Base-by-base conservation (phyloP, 2,797 vertebrate genomes). In the Gorsachius magnificus region DNA sequence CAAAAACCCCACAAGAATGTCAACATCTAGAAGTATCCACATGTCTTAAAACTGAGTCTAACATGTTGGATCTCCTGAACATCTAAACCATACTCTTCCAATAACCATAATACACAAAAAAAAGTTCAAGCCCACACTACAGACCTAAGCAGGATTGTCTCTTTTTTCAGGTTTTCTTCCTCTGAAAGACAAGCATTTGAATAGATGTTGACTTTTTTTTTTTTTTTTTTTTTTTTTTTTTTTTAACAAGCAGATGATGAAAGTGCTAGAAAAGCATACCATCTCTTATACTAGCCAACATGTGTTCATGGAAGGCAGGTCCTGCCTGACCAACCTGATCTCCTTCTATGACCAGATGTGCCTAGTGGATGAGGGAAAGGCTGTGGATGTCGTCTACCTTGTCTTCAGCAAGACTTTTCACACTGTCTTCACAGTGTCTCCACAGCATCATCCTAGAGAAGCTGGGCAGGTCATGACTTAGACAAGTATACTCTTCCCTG, bases 51-150 rank as follows among this genome's bases (percentile, higher is more conserved):
- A 58, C 36, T 45, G 24, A 57, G 43, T 57, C 36, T 20, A 64
- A 38, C 6, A 22, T 14, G 20, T 45, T 8, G 2, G 16, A 63
- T 16, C 20, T 81, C 28, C 38, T 45, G 13, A 68, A 10, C 13
- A 43, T 35, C 26, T 33, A 61, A 85, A 28, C 31, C 46, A 48
- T 11, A 21, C 3, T 46, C 7, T 60, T 90, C 29, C 12, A 53
- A 46, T 78, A 65, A 11, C 1, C 0, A 0, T 29, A 51, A 43
- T 29, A 9, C 22, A 21, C 3, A 13, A 51, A 16, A 51, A 22
- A 35, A 58, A 16, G n/a, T 24, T 58, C 20, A 65, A 38, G 45
- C 4, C 10, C 38, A 25, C n/a, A 53, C 25, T 60, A 26, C 4
- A 35, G 10, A 24, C 22, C 57, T 35, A 58, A 58, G n/a, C 57